Evolutionary conservation across 2,113 vertebrate species (phyloP).

Genomic region (Barbus barbus): DNA sequence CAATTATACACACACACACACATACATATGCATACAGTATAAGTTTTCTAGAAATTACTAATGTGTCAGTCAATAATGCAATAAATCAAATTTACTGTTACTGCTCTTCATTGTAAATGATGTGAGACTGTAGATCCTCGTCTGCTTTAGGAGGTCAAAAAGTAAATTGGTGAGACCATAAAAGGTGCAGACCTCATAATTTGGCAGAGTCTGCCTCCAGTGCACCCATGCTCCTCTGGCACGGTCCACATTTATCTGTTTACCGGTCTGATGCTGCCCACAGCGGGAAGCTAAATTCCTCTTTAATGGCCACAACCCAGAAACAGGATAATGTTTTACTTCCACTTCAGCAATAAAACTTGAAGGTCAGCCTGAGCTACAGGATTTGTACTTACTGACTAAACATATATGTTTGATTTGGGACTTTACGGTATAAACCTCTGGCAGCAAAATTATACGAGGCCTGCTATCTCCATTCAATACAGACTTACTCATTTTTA

Average conservation of each 20-base stretch:
- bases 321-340: slow-evolving; percentile 30
- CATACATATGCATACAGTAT: too few species aligned
- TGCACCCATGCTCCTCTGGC: background rate
- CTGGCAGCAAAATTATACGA: background rate
- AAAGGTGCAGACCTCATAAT: slow-evolving; percentile 25
- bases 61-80: background rate
- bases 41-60: background rate
- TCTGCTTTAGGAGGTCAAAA: background rate
- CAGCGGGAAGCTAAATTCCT: slow-evolving; percentile 39
- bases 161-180: background rate
- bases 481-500: background rate
- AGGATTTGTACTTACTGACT: slow-evolving; percentile 25
- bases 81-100: background rate
- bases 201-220: background rate
- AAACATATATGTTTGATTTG: slow-evolving; percentile 12
- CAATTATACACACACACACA: too few species aligned
- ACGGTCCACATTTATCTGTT: slow-evolving; percentile 10
- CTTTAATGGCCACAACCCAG: slow-evolving; percentile 45
- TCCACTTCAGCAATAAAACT: background rate
- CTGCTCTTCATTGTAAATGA: background rate
- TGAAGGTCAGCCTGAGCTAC: background rate
- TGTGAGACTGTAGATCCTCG: background rate
- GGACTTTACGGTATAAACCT: background rate
- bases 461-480: background rate
- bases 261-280: background rate